Base-by-base conservation (phyloP, 2,888 invertebrate genomes). In the Lithodes maja region DNA sequence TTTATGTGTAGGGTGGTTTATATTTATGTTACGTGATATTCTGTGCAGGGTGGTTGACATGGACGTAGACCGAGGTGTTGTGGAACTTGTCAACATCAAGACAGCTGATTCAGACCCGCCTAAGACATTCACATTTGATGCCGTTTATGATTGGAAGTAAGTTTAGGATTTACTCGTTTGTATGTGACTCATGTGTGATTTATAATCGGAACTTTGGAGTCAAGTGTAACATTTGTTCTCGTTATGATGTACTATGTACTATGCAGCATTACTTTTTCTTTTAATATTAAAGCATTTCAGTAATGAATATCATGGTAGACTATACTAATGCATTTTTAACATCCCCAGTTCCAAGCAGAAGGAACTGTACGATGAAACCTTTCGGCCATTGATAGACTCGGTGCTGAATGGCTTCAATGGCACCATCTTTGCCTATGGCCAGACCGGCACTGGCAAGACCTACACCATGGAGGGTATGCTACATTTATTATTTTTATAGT, bases 401-500 rank as follows among this genome's bases (percentile, higher is more conserved):
- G 99, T 99, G 3, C 95, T 99, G 91, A 97, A 98, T 93, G 99
- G 99, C 1, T 99, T 99, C 94, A 99, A 99, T 94, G 99, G 99
- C 15, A 99, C 99, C 93, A 99, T 99, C 92, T 99, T 99, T 95
- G 99, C 99, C 0, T 99, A 99, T 94, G 99, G 99, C 0, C 99
- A 99, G 94, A 99, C 99, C 0, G 99, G 99, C 91, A 99, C 99
- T 0, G 99, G 99, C 84, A 96, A 96, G 93, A 96, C 96, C 5
- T 95, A 94, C 93, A 96, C 96, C 7, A 96, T 96, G 96, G 95
- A 96, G 94, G 96, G 96, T 94, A 92, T 85, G 82, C 33, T 33
- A 33, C 33, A 33, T 33, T 33, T 33, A 33, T 33, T 33, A 33
- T 33, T 33, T 33, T 33, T 33, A 33, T 33, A 33, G 33, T 33